Percentiles rank a stretch among this genome's conserved stretches.
phyloP scores from a whole-genome alignment of 2,797 vertebrate genomes.

The Choloepus didactylus region DNA sequence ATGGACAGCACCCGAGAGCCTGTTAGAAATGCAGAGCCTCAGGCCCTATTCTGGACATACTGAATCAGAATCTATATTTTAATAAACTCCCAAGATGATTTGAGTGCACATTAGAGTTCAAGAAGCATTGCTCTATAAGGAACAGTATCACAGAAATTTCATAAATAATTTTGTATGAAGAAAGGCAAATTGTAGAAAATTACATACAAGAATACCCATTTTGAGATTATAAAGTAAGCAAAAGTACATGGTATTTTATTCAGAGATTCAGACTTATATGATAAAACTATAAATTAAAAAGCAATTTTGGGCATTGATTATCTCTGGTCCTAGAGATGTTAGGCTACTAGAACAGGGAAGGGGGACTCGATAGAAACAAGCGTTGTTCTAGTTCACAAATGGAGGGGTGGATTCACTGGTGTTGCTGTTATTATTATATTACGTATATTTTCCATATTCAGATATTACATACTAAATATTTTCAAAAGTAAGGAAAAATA shows the following conservation, averaged over 20 bases:
- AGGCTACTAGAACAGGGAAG: not conserved
- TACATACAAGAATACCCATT: not conserved
- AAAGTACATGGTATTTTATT: not conserved
- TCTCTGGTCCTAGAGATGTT: not conserved
- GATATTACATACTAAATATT: not conserved
- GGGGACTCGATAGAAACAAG: not conserved
- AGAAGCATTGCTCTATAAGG: not conserved
- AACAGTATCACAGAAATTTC: not conserved
- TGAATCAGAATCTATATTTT: not conserved
- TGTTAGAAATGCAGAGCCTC: not conserved
- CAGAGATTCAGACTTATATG: not conserved
- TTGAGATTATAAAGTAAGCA: conserved; percentile 10
- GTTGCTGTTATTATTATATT: not conserved
- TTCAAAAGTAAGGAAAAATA: not conserved
- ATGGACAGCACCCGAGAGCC: not conserved
- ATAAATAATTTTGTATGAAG: not conserved
- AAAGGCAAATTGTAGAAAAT: conserved; percentile 10
- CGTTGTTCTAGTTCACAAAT: not conserved
- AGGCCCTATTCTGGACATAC: not conserved
- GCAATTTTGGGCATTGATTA: not conserved
- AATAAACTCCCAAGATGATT: not conserved
- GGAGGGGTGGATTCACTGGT: not conserved
- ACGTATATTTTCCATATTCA: not conserved
- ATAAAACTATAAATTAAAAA: conserved; percentile 11
- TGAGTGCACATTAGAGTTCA: not conserved